Evolutionary conservation across 2,888 invertebrate species (phyloP).

Genomic region (Ectropis crepuscularia): DNA sequence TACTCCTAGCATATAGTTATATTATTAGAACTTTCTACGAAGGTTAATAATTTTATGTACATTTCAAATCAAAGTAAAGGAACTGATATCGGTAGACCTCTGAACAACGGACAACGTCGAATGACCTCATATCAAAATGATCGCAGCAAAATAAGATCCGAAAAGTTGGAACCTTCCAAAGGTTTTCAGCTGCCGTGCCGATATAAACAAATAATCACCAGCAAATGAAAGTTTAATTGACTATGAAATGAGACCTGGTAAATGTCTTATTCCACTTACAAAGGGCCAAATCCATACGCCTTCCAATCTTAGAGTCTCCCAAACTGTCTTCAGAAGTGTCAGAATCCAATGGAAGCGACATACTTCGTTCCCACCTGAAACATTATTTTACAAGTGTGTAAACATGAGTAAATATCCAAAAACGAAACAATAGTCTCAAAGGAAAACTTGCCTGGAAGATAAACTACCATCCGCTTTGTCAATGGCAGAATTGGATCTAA

Average conservation of each 20-base stretch:
- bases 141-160: conserved; percentile 58
- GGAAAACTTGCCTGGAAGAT: conserved; percentile 69
- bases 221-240: conserved; percentile 79
- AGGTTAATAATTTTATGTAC: not conserved
- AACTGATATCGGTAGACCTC: conserved; percentile 61
- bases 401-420: conserved; percentile 3
- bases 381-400: conserved; percentile 13
- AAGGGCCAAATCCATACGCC: conserved; percentile 93
- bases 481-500: conserved; percentile 76
- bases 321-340: conserved; percentile 78
- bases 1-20: too few relatives aligned
- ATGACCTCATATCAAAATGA: conserved; percentile 54
- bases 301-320: conserved; percentile 78
- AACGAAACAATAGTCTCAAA: not conserved
- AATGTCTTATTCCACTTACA: conserved; percentile 86
- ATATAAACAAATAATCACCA: conserved; percentile 79
- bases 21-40: not conserved
- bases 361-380: conserved; percentile 88
- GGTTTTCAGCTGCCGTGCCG: conserved; percentile 77
- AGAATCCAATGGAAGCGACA: conserved; percentile 87
- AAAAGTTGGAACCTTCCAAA: conserved; percentile 54
- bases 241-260: conserved; percentile 55
- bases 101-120: conserved; percentile 54
- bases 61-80: conserved; percentile 40
- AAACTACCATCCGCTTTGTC: conserved; percentile 75